Conservation (phyloP, 2,113 vertebrate species). For the Leuciscus idus region DNA sequence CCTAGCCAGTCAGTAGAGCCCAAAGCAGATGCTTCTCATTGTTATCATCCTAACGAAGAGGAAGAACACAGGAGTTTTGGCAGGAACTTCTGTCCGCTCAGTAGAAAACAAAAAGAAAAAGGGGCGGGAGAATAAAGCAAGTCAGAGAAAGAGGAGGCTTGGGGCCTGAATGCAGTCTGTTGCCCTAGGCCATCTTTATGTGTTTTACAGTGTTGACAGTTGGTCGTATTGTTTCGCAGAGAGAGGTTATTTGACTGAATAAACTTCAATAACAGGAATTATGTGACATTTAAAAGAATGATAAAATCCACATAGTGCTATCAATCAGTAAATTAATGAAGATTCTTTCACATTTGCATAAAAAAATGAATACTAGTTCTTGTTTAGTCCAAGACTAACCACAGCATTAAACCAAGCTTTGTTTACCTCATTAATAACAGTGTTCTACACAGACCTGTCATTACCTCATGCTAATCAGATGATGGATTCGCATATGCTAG, state of each 20-base stretch:
- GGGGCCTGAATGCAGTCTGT: conserved; percentile 9
- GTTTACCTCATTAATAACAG: conserved; percentile 26
- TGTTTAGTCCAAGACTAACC: conserved; percentile 17
- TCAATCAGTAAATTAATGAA: conserved; percentile 16
- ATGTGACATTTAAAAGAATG: background rate
- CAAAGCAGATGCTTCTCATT: conserved; percentile 45
- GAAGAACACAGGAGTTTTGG: background rate
- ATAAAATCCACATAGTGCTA: background rate
- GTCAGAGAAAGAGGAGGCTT: background rate
- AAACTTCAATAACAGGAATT: background rate
- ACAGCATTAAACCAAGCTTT: conserved; percentile 4
- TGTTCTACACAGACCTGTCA: conserved; percentile 32
- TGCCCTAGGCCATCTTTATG: conserved; percentile 4
- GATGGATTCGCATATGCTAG: conserved; percentile 21
- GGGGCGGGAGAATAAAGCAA: background rate
- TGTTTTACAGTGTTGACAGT: conserved; percentile 6
- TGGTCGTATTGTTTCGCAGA: background rate
- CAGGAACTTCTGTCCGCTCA: conserved; percentile 6
- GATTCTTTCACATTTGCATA: background rate
- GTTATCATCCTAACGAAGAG: background rate
- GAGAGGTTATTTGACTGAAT: background rate
- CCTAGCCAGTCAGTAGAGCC: conserved; percentile 33
- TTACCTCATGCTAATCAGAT: conserved; percentile 35
- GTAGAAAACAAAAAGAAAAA: conserved; percentile 24
- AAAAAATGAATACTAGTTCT: background rate